These are phyloP conservation scores for Cyanoliseus patagonus DNA, from an alignment of 2,113 vertebrate species.

Conservation along the genomic window DNA sequence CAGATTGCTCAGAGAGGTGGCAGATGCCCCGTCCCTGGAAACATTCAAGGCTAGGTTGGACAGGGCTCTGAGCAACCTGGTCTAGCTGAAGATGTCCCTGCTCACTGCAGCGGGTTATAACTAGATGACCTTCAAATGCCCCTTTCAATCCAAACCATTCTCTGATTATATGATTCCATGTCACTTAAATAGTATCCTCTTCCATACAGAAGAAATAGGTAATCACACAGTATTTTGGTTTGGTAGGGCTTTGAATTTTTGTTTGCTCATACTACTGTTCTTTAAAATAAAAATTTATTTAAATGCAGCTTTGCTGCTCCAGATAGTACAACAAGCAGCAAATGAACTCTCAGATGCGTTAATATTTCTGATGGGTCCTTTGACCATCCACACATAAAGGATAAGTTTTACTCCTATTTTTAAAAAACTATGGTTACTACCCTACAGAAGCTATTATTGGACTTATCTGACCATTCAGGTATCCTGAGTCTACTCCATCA, in stretches of 20 bases:
- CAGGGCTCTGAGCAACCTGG: background rate
- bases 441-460: background rate
- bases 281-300: background rate
- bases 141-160: background rate
- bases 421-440: background rate
- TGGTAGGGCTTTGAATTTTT: background rate
- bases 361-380: background rate
- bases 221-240: background rate
- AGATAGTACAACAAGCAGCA: background rate
- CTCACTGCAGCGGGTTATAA: background rate
- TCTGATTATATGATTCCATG: background rate
- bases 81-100: background rate
- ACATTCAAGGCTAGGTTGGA: background rate
- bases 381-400: background rate
- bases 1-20: background rate
- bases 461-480: background rate
- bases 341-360: background rate
- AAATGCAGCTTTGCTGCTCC: background rate
- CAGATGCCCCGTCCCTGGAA: background rate
- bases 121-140: background rate
- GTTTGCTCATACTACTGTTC: background rate
- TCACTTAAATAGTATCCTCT: background rate
- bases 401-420: background rate
- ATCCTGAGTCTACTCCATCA: background rate
- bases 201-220: background rate